Evolutionary conservation across 2,797 vertebrate species (phyloP), one percentile per base, ranked within the genome.

Genomic region (Thunnus albacares): DNA sequence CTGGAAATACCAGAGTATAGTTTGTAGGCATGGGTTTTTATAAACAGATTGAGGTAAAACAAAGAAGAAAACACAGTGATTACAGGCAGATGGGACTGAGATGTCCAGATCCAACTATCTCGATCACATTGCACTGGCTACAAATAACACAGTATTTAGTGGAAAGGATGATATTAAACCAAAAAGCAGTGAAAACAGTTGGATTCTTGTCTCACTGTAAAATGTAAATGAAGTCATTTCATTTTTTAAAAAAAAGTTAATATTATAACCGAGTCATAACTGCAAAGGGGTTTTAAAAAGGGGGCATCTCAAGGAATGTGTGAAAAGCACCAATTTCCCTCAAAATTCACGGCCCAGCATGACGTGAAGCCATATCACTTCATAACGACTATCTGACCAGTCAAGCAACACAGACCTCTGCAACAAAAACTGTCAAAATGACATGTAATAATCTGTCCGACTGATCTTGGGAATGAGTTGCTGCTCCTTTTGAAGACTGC

Each of bases 371-470:
- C 64, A 69, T 89, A 86, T 93, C 82, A 83, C 87, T 83, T 90
- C 60, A 77, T 89, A 90, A 92, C 83, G 85, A 87, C 79, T 84
- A 81, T 86, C 81, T 79, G 86, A 82, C 86, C 83, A 85, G 83
- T 77, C 51, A 77, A 87, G 81, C 84, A 90, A 79, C 80, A 87
- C 78, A 86, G 77, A 84, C 80, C 57, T 69, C 59, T 71, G 66
- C 59, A 79, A 87, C 65, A 83, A 81, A 86, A 79, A 53, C 73
- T 80, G 85, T 90, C 82, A 81, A 80, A 87, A 90, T 90, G 65
- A 75, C 83, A 84, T 65, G 80, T 89, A 90, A 88, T 82, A 90
- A 92, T 91, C 86, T 84, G 71, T 82, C 79, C 87, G 90, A 93
- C 65, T 90, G 89, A 91, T 90, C 85, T 85, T 64, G 65, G 80